Evolutionary conservation across 2,888 invertebrate species (phyloP), one percentile per base, ranked within the genome.

Genomic region (Drosophila neonasuta): DNA sequence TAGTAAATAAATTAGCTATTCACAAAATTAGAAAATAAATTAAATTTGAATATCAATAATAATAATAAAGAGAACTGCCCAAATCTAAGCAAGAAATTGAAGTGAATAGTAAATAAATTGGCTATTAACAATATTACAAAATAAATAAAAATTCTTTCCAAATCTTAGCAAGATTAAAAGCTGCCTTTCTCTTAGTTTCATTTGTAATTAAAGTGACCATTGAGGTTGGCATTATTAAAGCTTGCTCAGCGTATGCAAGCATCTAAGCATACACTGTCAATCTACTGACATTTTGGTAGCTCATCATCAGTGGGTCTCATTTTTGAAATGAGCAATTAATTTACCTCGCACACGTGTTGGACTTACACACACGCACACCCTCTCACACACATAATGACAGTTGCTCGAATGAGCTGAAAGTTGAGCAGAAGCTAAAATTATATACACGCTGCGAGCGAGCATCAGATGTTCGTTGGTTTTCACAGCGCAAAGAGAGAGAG

Each of bases 271-370:
- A n/a, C 45, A 11, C 36, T 51, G 44, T 60, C 55, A 55, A 56
- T 72, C 75, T 56, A 20, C 41, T 55, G 36, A 50, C 45, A 50
- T 52, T 59, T 63, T 69, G 20, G 49, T 9, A 17, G 50, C 59
- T 69, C 67, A 65, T 51, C 29, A 41, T 58, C 29, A 50, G 48
- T 9, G 48, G 20, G 49, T 45, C 64, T 69, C 56, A 64, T 58
- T 58, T 72, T 50, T 51, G 67, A 61, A 68, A 76, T 68, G 68
- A 65, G 64, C 57, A 77, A 79, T 68, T 80, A 85, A 85, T 82
- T 82, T 70, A 67, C 55, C 49, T 57, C 15, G 24, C 54, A 58
- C 65, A 67, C 51, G 59, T 58, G 44, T 13, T 34, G 29, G 17
- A 29, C 45, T 32, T 46, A 29, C 46, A 46, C 20, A 51, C 15